Evolutionary conservation across 2,888 invertebrate species (phyloP).

Genomic region (Galerucella calmariensis): DNA sequence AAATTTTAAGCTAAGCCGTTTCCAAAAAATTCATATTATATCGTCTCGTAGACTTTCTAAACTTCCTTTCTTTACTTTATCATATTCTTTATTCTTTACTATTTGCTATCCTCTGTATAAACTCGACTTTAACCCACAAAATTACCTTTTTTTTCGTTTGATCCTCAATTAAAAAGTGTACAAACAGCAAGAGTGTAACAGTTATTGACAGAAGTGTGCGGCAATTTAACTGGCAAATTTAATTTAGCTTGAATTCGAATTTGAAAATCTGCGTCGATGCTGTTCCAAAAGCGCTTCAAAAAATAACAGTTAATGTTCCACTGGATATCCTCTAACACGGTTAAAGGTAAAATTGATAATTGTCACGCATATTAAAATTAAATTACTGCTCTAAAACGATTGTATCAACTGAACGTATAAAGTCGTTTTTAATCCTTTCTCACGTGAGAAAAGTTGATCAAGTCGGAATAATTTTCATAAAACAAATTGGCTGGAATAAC

Average conservation of each 20-base stretch:
- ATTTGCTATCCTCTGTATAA: too few relatives aligned
- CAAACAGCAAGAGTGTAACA: conserved; percentile 11
- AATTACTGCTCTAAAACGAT: conserved; percentile 43
- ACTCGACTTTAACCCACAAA: neutral
- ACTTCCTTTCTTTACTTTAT: too few relatives aligned
- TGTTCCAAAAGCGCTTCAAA: conserved; percentile 35
- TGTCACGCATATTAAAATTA: conserved; percentile 52
- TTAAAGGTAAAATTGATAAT: conserved; percentile 50
- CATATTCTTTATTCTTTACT: too few relatives aligned
- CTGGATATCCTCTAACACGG: conserved; percentile 48
- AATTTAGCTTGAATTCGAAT: conserved; percentile 42
- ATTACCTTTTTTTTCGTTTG: neutral
- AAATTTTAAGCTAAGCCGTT: too few relatives aligned
- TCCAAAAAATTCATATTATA: too few relatives aligned
- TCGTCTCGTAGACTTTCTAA: too few relatives aligned
- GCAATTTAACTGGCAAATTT: conserved; percentile 38
- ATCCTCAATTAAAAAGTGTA: neutral
- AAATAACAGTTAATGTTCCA: conserved; percentile 44
- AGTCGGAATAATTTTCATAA: too few relatives aligned
- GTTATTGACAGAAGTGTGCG: conserved; percentile 19
- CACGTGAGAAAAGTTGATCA: neutral
- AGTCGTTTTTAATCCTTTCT: conserved; percentile 29
- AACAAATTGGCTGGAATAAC: too few relatives aligned
- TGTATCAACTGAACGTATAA: conserved; percentile 30
- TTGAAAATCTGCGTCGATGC: conserved; percentile 37